These are phyloP conservation scores for Columba janthina DNA, from an alignment of 2,113 vertebrate genomes.

Conservation along the genomic window DNA sequence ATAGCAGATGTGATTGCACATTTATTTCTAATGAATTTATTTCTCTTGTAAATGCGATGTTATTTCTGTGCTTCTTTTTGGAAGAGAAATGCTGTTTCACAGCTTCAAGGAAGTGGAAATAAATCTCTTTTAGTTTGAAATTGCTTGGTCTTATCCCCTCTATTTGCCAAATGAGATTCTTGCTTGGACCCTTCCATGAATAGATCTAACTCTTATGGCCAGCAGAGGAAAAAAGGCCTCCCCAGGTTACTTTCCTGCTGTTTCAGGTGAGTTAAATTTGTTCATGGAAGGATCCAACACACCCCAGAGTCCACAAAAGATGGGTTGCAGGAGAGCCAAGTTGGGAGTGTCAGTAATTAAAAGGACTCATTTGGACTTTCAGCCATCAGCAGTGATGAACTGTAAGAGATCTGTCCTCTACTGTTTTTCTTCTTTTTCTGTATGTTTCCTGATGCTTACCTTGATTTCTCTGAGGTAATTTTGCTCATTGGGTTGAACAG, in stretches of 20 bases:
- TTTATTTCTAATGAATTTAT: neutral
- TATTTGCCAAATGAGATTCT: neutral
- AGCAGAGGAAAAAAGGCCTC: neutral
- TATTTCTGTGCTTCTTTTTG: neutral
- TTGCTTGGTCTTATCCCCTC: neutral
- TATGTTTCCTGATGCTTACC: neutral
- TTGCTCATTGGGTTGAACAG: neutral
- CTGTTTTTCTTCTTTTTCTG: neutral
- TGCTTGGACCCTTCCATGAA: neutral
- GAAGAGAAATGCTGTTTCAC: neutral
- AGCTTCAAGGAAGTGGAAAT: neutral
- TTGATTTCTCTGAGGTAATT: neutral
- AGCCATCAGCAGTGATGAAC: neutral
- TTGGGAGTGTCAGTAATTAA: neutral
- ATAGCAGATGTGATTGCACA: neutral
- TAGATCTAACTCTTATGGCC: neutral
- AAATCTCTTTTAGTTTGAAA: neutral
- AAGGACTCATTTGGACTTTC: neutral
- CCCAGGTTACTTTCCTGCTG: neutral
- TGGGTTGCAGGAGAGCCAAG: neutral
- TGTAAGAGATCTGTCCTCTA: neutral
- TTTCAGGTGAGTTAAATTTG: conserved; percentile 28
- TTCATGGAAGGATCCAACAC: neutral
- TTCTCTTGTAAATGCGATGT: rapidly evolving
- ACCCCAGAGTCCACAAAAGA: neutral